Base-by-base conservation (phyloP, 2,113 vertebrate species). In the Aphelocoma coerulescens region DNA sequence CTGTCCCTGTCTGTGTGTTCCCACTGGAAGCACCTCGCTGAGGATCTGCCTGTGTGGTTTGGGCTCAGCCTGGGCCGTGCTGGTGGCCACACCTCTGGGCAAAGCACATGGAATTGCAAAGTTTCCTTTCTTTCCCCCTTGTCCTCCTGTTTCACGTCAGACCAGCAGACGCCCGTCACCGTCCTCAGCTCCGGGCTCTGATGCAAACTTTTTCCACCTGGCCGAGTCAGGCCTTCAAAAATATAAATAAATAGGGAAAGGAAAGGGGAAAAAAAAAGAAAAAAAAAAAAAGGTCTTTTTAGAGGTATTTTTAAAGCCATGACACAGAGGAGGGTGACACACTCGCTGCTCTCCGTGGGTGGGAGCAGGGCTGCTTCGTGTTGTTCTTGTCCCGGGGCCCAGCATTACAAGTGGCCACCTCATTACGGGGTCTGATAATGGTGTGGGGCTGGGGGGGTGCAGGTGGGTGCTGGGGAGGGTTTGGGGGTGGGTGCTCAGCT, bases 291-390 rank as follows among this genome's bases (percentile, higher is more conserved):
- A 23, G 54, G 63, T 57, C 68, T 0, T 57, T 93, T 73, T 8
- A 21, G 89, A 65, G 97, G 66, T 98, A 97, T 98, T 98, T 98
- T 98, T 98, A 98, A 97, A 93, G 85, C 12, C 95, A 88, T 98
- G 98, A 98, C 98, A 97, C 95, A 97, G 95, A 97, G 94, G 76
- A 97, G 97, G 91, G 97, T 98, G 98, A 98, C 97, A 98, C 96
- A 89, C 96, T 96, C 2, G 76, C 96, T 96, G 97, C 91, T 97
- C 98, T 97, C 97, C 97, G 98, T 97, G 98, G 98, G 98, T 97
- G 98, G 98, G 97, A 94, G 96, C 95, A 91, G 97, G 78, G 96
- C 52, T 97, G 90, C 71, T 88, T 93, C 86, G 57, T 97, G 98
- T 97, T 98, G 68, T 97, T 98, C 97, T 98, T 98, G 98, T 97